Conservation (phyloP, 2,888 invertebrate genomes). For the Aspidiotus rigidus region DNA sequence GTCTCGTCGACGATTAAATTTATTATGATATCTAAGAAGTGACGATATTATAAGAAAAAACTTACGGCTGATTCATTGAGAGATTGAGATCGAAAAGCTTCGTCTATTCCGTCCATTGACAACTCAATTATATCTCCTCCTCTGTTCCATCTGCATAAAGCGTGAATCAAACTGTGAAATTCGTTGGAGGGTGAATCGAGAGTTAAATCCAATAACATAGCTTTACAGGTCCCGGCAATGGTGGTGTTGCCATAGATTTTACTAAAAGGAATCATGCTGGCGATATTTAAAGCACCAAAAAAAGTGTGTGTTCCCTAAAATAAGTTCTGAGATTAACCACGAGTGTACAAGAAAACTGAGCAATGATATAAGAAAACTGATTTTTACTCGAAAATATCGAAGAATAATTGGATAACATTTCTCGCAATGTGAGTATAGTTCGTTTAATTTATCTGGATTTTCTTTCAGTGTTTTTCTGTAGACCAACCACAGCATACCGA, state of each 20-base stretch:
- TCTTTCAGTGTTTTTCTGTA: constrained; percentile 34
- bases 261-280: constrained; percentile 38
- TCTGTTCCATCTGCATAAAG: constrained; percentile 39
- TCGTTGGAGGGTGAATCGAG: constrained; percentile 29
- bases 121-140: constrained; percentile 39
- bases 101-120: constrained; percentile 39
- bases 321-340: constrained; percentile 8
- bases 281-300: constrained; percentile 37
- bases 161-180: constrained; percentile 34
- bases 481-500: constrained; percentile 37
- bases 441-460: constrained; percentile 30
- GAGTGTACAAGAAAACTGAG: no score
- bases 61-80: constrained; percentile 37
- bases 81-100: constrained; percentile 37
- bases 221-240: constrained; percentile 37
- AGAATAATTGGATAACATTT: constrained; percentile 35
- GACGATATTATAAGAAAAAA: background rate
- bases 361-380: background rate
- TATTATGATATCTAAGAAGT: no score
- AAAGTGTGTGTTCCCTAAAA: constrained; percentile 37
- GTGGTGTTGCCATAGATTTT: constrained; percentile 36
- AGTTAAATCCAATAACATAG: constrained; percentile 36
- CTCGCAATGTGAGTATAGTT: constrained; percentile 34
- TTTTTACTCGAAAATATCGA: constrained; percentile 37
- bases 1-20: no score